Evolutionary conservation across 2,797 vertebrate genomes (phyloP), one percentile per base, ranked within the genome.

Genomic region (Monodelphis domestica): DNA sequence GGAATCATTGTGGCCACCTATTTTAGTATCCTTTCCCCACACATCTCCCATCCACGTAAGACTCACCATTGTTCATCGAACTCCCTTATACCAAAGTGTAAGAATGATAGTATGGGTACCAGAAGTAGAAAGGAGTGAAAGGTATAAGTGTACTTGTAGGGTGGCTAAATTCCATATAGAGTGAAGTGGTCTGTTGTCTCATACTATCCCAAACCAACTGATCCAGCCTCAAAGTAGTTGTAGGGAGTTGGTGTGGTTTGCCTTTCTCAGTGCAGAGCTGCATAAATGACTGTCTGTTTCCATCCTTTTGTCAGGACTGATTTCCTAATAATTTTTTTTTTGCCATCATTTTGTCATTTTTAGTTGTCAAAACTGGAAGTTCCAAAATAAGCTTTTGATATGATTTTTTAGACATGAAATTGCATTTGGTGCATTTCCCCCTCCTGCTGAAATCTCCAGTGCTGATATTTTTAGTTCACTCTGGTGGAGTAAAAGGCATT

Each of bases 391-490:
- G 38, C 96, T 91, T 95, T 96, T 96, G 95, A 87, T 0, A 0
- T 57, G 96, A 91, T 89, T 92, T 96, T 95, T 97, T 97, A 95
- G 97, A 97, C 96, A 52, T 91, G 89, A 97, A 97, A 53, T 96
- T 96, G 96, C 97, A 93, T 97, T 96, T 94, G 93, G 92, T 96
- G 90, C 92, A 90, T 88, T 94, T 98, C 97, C 94, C 95, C 93
- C 97, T 97, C 95, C 97, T 96, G 91, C 97, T 98, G 96, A 98
- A 98, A 97, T 98, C 96, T 63, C 97, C 94, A 93, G 96, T 87
- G 87, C 97, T 97, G 17, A 12, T 98, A 98, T 98, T 98, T 98
- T 98, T 97, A 98, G 97, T 97, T 92, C 90, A 95, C 97, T 98
- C 97, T 92, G 91, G 95, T 95, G 94, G 92, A 97, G 95, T 28